Evolutionary conservation across 2,113 vertebrate species (phyloP).

Genomic region (Pseudorhombus dupliciocellatus): DNA sequence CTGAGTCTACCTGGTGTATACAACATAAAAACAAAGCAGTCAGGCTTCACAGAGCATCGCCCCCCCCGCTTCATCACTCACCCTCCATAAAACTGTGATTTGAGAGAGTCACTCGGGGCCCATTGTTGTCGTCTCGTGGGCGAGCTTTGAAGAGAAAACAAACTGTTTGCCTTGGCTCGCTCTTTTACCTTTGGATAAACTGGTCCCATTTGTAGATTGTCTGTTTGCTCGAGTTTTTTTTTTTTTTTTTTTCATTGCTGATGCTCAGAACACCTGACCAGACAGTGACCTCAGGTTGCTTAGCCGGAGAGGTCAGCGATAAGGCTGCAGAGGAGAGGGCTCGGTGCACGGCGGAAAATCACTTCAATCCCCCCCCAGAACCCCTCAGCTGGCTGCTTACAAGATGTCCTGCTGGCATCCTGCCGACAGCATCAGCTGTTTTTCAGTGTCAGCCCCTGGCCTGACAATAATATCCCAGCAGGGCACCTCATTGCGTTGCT

Average conservation of each 20-base stretch:
- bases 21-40: constrained; percentile 63
- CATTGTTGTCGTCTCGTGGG: constrained; percentile 71
- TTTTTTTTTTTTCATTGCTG: constrained; percentile 45
- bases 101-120: constrained; percentile 56
- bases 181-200: constrained; percentile 72
- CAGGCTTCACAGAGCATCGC: constrained; percentile 52
- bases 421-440: constrained; percentile 98
- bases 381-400: constrained; percentile 87
- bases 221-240: constrained; percentile 66
- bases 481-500: constrained; percentile 89
- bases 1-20: constrained; percentile 62
- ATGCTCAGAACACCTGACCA: constrained; percentile 78
- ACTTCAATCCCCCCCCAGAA: constrained; percentile 36
- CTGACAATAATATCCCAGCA: constrained; percentile 90
- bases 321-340: constrained; percentile 49
- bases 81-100: constrained; percentile 71
- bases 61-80: constrained; percentile 62
- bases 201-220: constrained; percentile 54
- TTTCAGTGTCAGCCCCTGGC: constrained; percentile 86
- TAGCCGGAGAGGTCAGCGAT: constrained; percentile 46
- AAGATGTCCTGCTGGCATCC: constrained; percentile 90
- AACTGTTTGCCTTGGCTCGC: constrained; percentile 65
- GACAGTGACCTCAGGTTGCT: constrained; percentile 71
- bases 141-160: constrained; percentile 68
- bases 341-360: constrained; percentile 27